phyloP scores from a whole-genome alignment of 2,113 vertebrate species.

The Harpagus bidentatus region DNA sequence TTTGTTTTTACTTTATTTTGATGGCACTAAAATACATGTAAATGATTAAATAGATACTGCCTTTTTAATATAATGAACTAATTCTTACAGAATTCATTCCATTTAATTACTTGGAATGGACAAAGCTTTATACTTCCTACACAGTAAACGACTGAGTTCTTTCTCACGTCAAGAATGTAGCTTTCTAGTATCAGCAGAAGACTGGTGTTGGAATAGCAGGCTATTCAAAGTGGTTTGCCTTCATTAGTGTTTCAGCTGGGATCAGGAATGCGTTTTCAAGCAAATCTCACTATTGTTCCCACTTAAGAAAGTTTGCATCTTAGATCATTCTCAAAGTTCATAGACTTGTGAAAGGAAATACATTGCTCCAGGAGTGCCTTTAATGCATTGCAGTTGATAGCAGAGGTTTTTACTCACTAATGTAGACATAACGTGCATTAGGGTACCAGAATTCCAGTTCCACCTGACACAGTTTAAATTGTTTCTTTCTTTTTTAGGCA shows the following conservation, averaged over 20 bases:
- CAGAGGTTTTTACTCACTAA: neutral
- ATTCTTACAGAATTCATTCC: neutral
- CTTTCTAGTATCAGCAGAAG: neutral
- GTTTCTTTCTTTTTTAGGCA: accelerated
- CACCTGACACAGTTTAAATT: neutral
- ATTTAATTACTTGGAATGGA: neutral
- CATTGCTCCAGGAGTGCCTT: neutral
- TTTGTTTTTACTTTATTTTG: neutral
- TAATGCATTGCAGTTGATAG: neutral
- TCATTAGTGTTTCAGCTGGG: neutral
- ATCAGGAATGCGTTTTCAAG: neutral
- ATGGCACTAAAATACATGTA: neutral
- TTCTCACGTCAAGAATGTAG: neutral
- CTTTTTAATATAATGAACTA: neutral
- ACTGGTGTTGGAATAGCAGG: neutral
- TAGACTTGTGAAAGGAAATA: neutral
- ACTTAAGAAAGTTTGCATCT: neutral
- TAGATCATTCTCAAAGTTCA: neutral
- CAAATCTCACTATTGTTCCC: neutral
- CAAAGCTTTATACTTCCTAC: neutral
- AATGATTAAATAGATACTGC: neutral
- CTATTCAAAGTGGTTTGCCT: neutral
- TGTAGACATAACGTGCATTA: accelerated
- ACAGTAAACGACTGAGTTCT: neutral
- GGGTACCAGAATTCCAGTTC: neutral